Conservation (phyloP, 2,888 invertebrate genomes). For the Alcis repandata region DNA sequence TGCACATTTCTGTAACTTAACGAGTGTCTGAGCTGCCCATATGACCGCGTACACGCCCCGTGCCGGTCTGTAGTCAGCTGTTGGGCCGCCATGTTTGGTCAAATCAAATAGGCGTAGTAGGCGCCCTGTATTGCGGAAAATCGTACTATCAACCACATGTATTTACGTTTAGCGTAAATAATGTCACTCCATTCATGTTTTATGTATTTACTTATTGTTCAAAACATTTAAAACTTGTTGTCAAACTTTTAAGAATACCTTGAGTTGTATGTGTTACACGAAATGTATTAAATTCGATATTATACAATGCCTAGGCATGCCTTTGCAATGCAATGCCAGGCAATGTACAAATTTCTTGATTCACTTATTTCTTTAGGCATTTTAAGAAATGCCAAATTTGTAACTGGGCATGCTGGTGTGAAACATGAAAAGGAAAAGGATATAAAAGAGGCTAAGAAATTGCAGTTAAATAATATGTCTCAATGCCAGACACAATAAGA, state of each 20-base stretch:
- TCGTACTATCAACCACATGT: constrained; percentile 68
- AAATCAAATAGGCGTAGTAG: constrained; percentile 85
- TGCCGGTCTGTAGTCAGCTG: constrained; percentile 86
- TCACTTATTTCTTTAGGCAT: too few species aligned
- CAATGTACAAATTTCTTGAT: not conserved
- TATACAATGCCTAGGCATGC: too few species aligned
- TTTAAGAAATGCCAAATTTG: too few species aligned
- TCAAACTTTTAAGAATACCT: not conserved
- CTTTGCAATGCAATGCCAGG: not conserved
- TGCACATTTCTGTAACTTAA: constrained; percentile 35
- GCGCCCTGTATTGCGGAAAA: constrained; percentile 64
- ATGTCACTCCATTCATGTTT: constrained; percentile 58
- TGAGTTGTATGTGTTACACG: not conserved
- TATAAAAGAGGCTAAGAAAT: too few species aligned
- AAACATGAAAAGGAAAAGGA: too few species aligned
- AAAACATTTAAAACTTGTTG: constrained; percentile 10
- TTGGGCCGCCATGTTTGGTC: constrained; percentile 86
- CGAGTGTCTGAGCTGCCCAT: constrained; percentile 60
- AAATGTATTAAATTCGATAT: not conserved
- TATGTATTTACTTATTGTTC: constrained; percentile 14
- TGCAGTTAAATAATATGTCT: too few species aligned
- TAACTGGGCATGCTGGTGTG: too few species aligned
- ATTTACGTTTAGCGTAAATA: constrained; percentile 62
- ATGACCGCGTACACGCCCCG: constrained; percentile 78
- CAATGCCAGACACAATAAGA: too few species aligned